phyloP scores from a whole-genome alignment of 2,797 vertebrate genomes.

The Graptemys geographica region DNA sequence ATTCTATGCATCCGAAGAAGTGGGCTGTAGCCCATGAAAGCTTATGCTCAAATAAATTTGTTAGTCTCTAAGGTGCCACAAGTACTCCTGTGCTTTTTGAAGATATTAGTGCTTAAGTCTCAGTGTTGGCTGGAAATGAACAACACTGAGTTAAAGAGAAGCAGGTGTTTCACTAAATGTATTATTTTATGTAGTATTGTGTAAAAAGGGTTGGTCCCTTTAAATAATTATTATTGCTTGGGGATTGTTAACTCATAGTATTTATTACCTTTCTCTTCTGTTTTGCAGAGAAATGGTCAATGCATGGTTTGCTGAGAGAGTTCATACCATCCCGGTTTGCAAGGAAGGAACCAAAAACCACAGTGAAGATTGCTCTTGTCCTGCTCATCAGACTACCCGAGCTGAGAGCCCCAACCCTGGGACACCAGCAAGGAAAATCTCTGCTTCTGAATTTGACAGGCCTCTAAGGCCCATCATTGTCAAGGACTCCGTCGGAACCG shows the following conservation, averaged over 20 bases:
- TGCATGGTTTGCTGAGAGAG: slow-evolving; percentile 96
- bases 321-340: slow-evolving; percentile 91
- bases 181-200: not conserved
- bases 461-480: slow-evolving; percentile 95
- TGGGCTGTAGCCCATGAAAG: too few species aligned
- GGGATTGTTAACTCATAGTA: not conserved
- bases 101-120: not conserved
- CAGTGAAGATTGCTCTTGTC: slow-evolving; percentile 75
- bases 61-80: too few species aligned
- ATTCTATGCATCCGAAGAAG: too few species aligned
- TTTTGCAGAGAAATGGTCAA: slow-evolving; percentile 97
- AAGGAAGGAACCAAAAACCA: slow-evolving; percentile 82
- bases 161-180: not conserved
- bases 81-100: not conserved
- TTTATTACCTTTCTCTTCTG: slow-evolving; percentile 20
- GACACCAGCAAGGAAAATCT: slow-evolving; percentile 93
- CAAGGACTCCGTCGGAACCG: slow-evolving; percentile 92
- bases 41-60: too few species aligned
- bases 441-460: slow-evolving; percentile 96
- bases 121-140: not conserved
- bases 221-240: not conserved
- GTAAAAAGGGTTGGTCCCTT: not conserved
- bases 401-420: slow-evolving; percentile 81
- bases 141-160: not conserved
- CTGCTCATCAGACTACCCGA: slow-evolving; percentile 66